Evolutionary conservation across 2,888 invertebrate genomes (phyloP), one percentile per base, ranked within the genome.

Genomic region (Chouioia cunea): DNA sequence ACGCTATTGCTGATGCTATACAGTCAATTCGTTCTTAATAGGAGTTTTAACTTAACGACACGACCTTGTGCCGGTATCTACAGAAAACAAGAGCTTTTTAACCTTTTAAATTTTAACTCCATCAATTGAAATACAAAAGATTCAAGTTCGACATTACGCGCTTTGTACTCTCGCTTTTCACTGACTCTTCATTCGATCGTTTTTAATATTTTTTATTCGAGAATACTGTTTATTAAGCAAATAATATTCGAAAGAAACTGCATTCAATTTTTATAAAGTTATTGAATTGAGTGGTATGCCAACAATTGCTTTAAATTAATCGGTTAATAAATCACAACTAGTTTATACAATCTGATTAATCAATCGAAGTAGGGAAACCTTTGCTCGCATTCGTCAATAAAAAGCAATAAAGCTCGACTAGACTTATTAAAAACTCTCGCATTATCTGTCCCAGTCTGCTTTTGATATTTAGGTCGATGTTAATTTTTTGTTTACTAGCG

Each of bases 381-480:
- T 60, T 60, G 60, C 60, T 36, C 47, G 22, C 52, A 22, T 22
- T n/a, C n/a, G 4, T 3, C 36, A 36, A 36, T 36, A 1, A 36
- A 36, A 36, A 12, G 10, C 36, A 12, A 8, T 36, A n/a, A n/a
- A n/a, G n/a, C n/a, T 36, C 2, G 6, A 8, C 43, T 22, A 46
- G 22, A 64, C 14, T 12, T 27, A 8, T 50, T 0, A 22, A 23
- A 60, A 36, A 27, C 58, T 59, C 54, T 70, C 67, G 64, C 59
- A 46, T 6, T n/a, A n/a, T 54, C 67, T 74, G 72, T 70, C 74
- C 74, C 74, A 74, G 70, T 57, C 46, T 58, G 36, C 15, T 56
- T 63, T 14, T 27, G 22, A 47, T 27, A 43, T 47, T 47, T 56
- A 36, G n/a, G n/a, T n/a, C 6, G 27, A 27, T 2, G 27, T 27